Conservation (phyloP, 2,113 vertebrate genomes). For the Meleagris gallopavo region DNA sequence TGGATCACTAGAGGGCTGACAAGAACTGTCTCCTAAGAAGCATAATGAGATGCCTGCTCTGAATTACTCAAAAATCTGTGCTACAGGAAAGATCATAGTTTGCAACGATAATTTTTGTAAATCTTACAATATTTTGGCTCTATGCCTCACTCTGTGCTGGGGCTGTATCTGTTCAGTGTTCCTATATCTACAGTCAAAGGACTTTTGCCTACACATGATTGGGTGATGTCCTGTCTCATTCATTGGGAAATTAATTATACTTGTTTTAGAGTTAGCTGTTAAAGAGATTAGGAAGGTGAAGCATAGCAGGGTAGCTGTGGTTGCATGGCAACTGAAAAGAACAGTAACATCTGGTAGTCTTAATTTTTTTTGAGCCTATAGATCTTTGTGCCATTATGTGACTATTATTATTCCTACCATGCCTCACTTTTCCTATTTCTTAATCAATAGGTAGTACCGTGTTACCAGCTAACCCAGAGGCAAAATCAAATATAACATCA, state of each 20-base stretch:
- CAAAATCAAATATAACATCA: background rate
- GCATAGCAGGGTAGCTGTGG: constrained; percentile 38
- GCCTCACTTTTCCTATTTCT: background rate
- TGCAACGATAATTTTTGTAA: background rate
- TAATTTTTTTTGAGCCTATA: constrained; percentile 37
- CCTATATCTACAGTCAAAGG: background rate
- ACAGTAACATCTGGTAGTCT: constrained; percentile 44
- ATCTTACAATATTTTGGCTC: background rate
- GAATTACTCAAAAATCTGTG: background rate
- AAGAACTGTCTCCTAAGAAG: background rate
- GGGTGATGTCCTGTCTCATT: constrained; percentile 29
- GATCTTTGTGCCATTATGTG: background rate
- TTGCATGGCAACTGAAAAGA: constrained; percentile 65
- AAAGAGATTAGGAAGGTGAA: constrained; percentile 59
- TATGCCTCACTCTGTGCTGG: background rate
- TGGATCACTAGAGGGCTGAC: background rate
- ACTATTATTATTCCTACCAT: background rate
- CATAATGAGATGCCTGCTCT: background rate
- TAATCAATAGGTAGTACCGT: background rate
- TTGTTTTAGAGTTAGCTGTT: constrained; percentile 58
- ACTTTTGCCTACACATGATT: background rate
- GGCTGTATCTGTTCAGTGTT: constrained; percentile 26
- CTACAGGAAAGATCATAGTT: background rate
- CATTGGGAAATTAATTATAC: constrained; percentile 46
- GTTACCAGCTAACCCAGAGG: background rate